Evolutionary conservation across 2,797 vertebrate species (phyloP), one percentile per base, ranked within the genome.

Genomic region (Hemibagrus guttatus): DNA sequence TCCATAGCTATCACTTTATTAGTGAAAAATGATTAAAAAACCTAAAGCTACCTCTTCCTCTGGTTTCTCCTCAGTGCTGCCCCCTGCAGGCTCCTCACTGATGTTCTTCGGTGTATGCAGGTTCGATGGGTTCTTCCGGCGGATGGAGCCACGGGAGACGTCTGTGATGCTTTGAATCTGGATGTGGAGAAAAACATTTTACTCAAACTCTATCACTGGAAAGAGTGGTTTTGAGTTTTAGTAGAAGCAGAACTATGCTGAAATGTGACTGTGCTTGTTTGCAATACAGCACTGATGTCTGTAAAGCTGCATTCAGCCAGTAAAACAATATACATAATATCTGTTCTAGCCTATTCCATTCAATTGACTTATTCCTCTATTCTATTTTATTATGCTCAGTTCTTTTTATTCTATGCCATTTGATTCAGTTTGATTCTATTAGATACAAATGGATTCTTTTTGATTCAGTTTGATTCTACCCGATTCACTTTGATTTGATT

Each of bases 131-230:
- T 97, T 97, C 95, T 99, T 99, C 83, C 98, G 97, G 68, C 98
- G 96, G 88, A 99, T 99, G 85, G 98, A 99, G 81, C 97, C 98
- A 0, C 98, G 97, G 59, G 98, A 99, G 75, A 97, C 97, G 4
- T 99, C 98, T 0, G 98, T 99, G 92, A 99, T 99, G 90, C 98
- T 99, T 93, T 99, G 98, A 91, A 99, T 99, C 98, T 99, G 74
- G 75, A 31, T 1, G 46, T 8, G 63, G 23, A 16, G 31, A 86
- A 63, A 72, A 46, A 49, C 3, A 61, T 63, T 81, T 81, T 17
- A 63, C 23, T 28, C 23, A 46, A n/a, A 63, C 58, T 17, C n/a
- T 81, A 26, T 17, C 2, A 80, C 26, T 58, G 14, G 6, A 81
- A 46, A 46, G 23, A 46, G 59, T 64, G 49, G 42, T 8, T 49